Conservation (phyloP, 2,113 vertebrate genomes). For the Aplodontia rufa region DNA sequence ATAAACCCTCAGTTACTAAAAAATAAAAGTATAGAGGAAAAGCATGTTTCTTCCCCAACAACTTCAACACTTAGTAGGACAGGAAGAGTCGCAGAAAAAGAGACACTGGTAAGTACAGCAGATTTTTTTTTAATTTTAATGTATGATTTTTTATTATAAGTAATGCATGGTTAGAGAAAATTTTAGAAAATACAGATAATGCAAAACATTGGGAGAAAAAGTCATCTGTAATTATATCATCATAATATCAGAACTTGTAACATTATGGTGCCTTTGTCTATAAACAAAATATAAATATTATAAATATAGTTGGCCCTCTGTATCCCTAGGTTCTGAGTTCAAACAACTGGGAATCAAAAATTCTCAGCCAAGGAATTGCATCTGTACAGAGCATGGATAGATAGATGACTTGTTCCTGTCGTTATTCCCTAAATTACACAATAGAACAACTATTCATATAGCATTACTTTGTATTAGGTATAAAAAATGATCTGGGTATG, state of each 20-base stretch:
- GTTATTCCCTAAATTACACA: not conserved
- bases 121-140: not conserved
- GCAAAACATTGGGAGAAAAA: not conserved
- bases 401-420: not conserved
- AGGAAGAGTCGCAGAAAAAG: not conserved
- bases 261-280: not conserved
- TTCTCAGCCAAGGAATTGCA: not conserved
- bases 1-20: not conserved
- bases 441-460: not conserved
- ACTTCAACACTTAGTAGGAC: not conserved
- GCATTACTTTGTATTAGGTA: not conserved
- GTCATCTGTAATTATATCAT: not conserved
- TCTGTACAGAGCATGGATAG: not conserved
- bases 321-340: not conserved
- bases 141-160: not conserved
- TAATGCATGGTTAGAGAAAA: not conserved
- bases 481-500: not conserved
- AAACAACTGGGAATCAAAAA: not conserved
- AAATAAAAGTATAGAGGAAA: not conserved
- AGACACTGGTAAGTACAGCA: not conserved
- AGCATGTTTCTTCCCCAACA: not conserved
- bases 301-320: not conserved
- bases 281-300: not conserved
- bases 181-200: constrained; percentile 21
- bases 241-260: not conserved